Base-by-base conservation (phyloP, 1,140 invertebrate species). In the Steinernema khuongi region DNA sequence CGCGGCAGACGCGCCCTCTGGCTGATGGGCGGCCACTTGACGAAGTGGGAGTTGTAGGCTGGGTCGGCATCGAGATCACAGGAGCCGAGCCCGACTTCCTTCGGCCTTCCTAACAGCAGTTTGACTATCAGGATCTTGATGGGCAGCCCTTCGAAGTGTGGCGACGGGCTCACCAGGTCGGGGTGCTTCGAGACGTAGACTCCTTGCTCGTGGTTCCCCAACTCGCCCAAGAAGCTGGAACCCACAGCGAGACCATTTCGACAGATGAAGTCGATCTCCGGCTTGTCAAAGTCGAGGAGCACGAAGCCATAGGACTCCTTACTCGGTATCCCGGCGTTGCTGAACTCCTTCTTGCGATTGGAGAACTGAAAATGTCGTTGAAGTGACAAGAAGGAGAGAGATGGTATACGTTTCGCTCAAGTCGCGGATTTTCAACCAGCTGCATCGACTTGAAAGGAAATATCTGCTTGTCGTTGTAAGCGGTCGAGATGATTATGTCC, bases 11-110 rank as follows among this genome's bases (percentile, higher is more conserved):
- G 22, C n/a, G n/a, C n/a, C 50, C 50, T 60, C 19, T 60, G 11
- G 14, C 2, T 4, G 11, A 14, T 60, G 4, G 50, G 14, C 19
- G 22, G 11, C 7, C 4, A 7, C 19, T 11, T 14, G 19, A 60
- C 11, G n/a, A 11, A 41, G 22, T 60, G 50, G 4, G 50, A 60
- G 50, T 60, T 60, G 19, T n/a, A 60, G 4, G 19, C 4, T 26
- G 50, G 50, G 26, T 60, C 50, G 50, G 50, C 50, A 22, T 60
- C 50, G 7, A 60, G 14, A 60, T 60, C 50, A 26, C 50, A 60
- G 7, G 50, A 60, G 14, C 50, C 50, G 4, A 60, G 4, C 4
- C 50, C 50, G 4, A 60, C 50, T 60, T 60, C 50, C 26, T 60
- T 60, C 4, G 14, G 14, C 19, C 50, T 14, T 11, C 50, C 50